Base-by-base conservation (phyloP, 2,888 invertebrate species). In the Cheilosia impressa region DNA sequence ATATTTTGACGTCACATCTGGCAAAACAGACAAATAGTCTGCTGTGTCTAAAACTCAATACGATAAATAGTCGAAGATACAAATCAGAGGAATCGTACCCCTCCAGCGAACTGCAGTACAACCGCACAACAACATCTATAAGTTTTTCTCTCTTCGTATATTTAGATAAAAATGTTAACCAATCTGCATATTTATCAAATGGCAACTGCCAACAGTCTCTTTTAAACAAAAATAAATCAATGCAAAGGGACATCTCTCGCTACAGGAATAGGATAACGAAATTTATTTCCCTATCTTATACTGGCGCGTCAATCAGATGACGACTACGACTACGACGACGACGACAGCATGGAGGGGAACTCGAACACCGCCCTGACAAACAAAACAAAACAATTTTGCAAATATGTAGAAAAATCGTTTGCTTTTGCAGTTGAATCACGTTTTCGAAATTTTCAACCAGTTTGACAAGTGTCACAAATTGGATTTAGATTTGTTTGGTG, bases 391-490 rank as follows among this genome's bases (percentile, higher is more conserved):
- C 53, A 53, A n/a, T 19, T 57, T 57, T n/a, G 31, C 57, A n/a
- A 27, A 27, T n/a, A 27, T 7, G n/a, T 41, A n/a, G 34, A 57
- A 69, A 78, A 78, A 73, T 47, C 50, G 38, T 62, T 63, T 62
- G 41, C 31, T 31, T 60, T 79, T 69, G 79, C 79, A 85, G 71
- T 80, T 76, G 69, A 72, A 85, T 85, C 84, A 85, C 84, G 84
- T 85, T 76, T 85, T 57, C 34, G 66, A 80, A 84, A 85, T 85
- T 85, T 76, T 80, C 84, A 85, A 85, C 80, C 72, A 80, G 75
- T 85, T 80, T 80, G 84, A 85, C 84, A 85, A 85, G 75, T 85
- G 84, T 80, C 84, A 85, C 84, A 80, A 85, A 85, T 85, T 85
- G 84, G 75, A 80, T 80, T 85, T 80, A 76, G 80, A 85, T 85